A percentile compares a stretch with the other conserved stretches of the same genome.
These are phyloP conservation scores for Tinea semifulvella DNA, from an alignment of 2,888 invertebrate genomes.

Conservation along the genomic window DNA sequence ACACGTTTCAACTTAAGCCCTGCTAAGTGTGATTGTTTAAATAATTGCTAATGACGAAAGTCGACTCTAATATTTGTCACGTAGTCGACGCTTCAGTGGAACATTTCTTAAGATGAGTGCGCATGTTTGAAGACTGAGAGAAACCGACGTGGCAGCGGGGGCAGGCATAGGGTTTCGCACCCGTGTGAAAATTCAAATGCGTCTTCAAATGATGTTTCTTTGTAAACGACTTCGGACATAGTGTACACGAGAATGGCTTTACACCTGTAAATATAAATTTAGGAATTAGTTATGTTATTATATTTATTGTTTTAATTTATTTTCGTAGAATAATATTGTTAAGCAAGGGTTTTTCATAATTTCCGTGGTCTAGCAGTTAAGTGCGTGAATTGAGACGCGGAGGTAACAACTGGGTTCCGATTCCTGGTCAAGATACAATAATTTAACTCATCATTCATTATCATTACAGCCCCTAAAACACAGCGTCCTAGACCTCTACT, in stretches of 20 bases:
- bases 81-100: constrained; percentile 21
- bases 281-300: not conserved
- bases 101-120: constrained; percentile 86
- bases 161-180: constrained; percentile 77
- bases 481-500: too few relatives aligned
- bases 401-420: too few relatives aligned
- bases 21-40: too few relatives aligned
- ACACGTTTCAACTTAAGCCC: too few relatives aligned
- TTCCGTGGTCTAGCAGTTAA: too few relatives aligned
- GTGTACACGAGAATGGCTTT: constrained; percentile 75
- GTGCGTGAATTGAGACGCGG: too few relatives aligned
- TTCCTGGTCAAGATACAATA: too few relatives aligned
- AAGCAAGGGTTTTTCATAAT: too few relatives aligned
- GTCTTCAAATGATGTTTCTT: constrained; percentile 88
- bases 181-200: constrained; percentile 86
- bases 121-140: constrained; percentile 88
- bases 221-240: constrained; percentile 82
- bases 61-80: constrained; percentile 8
- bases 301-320: not conserved
- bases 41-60: constrained; percentile 7
- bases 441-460: too few relatives aligned
- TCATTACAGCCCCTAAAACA: too few relatives aligned
- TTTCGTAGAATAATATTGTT: too few relatives aligned
- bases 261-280: constrained; percentile 76
- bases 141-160: constrained; percentile 76